Conservation (phyloP, 2,888 invertebrate genomes). For the Microchrysa polita region DNA sequence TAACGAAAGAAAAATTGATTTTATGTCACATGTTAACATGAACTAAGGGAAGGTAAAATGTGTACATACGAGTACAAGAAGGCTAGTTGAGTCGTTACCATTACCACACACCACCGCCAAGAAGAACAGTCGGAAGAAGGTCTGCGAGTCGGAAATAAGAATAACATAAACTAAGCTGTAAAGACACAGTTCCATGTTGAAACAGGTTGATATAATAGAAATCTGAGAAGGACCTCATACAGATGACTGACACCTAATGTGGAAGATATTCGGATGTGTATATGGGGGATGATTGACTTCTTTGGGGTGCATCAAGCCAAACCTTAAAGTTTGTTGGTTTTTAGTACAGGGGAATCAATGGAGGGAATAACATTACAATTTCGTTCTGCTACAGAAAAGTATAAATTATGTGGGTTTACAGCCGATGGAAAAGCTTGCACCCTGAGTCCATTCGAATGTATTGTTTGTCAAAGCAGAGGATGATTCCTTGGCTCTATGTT, state of each 20-base stretch:
- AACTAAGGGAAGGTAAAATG: slow-evolving; percentile 13
- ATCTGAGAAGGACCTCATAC: not conserved
- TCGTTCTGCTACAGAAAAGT: too few relatives aligned
- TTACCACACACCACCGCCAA: too few relatives aligned
- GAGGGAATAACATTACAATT: too few relatives aligned
- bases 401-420: too few relatives aligned
- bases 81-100: too few relatives aligned
- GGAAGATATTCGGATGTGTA: not conserved
- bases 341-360: too few relatives aligned
- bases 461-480: too few relatives aligned
- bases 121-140: not conserved
- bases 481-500: too few relatives aligned
- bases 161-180: not conserved
- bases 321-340: too few relatives aligned
- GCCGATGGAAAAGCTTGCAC: too few relatives aligned
- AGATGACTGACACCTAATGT: not conserved
- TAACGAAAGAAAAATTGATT: slow-evolving; percentile 31
- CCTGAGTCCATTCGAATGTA: too few relatives aligned
- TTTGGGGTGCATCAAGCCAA: not conserved
- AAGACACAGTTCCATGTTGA: not conserved
- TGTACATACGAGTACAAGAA: not conserved
- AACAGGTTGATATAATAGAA: not conserved
- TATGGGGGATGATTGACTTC: not conserved
- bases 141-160: not conserved
- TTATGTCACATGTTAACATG: slow-evolving; percentile 18